Percentiles rank a stretch among this genome's conserved stretches.
These are phyloP conservation scores for Microcebus jonahi DNA, from an alignment of 2,113 vertebrate genomes.

Conservation along the genomic window DNA sequence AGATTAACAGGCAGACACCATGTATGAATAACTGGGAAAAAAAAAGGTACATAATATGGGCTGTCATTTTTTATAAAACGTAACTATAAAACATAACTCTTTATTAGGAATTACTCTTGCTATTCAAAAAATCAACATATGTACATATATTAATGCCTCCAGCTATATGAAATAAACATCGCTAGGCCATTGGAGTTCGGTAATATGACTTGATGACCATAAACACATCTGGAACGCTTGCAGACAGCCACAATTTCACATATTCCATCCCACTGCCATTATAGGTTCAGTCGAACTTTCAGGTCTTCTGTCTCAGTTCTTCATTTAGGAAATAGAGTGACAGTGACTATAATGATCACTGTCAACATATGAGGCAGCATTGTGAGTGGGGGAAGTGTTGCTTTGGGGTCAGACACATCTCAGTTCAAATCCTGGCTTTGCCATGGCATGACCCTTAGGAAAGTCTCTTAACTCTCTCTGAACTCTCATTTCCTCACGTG, in stretches of 20 bases:
- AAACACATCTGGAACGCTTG: background rate
- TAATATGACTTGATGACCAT: background rate
- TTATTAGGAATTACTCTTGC: slow-evolving; percentile 33
- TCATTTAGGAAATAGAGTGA: background rate
- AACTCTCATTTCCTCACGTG: background rate
- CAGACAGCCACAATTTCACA: background rate
- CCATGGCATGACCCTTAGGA: background rate
- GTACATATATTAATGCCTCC: background rate
- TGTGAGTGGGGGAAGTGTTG: background rate
- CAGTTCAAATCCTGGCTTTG: background rate
- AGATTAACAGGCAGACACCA: background rate
- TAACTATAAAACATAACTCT: background rate
- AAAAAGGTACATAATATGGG: background rate
- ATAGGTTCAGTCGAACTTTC: background rate
- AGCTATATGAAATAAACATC: background rate
- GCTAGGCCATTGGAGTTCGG: background rate
- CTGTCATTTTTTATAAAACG: slow-evolving; percentile 13
- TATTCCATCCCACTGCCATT: background rate
- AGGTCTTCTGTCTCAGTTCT: background rate
- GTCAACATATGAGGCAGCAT: background rate
- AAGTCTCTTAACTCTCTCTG: background rate
- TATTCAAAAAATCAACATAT: background rate
- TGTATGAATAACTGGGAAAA: background rate
- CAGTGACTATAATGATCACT: background rate
- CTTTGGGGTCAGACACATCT: background rate